phyloP scores from a whole-genome alignment of 2,888 invertebrate genomes.

The Volucella zonaria region DNA sequence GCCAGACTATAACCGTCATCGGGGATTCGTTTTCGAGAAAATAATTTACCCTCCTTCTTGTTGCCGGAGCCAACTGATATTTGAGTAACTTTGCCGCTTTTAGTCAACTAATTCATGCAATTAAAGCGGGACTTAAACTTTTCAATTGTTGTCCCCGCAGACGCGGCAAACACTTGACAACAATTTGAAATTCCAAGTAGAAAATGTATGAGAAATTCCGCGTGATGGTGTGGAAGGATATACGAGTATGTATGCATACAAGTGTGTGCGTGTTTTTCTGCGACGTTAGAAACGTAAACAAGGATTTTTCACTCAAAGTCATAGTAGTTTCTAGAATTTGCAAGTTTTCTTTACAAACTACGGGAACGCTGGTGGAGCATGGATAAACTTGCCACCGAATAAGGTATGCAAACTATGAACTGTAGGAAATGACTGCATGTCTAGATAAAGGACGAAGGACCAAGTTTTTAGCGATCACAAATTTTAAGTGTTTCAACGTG shows the following conservation, averaged over 20 bases:
- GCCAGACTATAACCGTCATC: neutral
- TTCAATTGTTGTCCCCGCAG: constrained; percentile 66
- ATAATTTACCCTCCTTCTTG: constrained; percentile 1
- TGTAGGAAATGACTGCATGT: constrained; percentile 21
- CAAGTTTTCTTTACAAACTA: constrained; percentile 40
- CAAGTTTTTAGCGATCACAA: constrained; percentile 35
- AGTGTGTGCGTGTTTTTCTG: neutral
- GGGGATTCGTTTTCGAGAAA: neutral
- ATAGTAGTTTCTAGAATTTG: constrained; percentile 44
- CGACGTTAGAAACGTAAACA: constrained; percentile 53
- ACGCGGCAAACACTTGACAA: constrained; percentile 5
- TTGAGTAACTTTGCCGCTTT: constrained; percentile 54
- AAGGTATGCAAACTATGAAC: constrained; percentile 22
- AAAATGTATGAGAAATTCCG: constrained; percentile 14
- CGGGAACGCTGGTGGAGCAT: neutral
- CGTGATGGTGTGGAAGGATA: neutral
- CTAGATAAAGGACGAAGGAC: constrained; percentile 49
- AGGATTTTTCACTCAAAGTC: constrained; percentile 53
- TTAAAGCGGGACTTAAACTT: constrained; percentile 63
- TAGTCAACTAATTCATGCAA: constrained; percentile 68
- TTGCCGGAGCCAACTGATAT: constrained; percentile 10
- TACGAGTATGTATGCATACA: too few relatives aligned
- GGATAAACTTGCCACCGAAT: constrained; percentile 9
- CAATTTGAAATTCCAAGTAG: constrained; percentile 28
- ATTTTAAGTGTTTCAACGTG: neutral